Base-by-base conservation (phyloP, 2,113 vertebrate genomes). In the Scalopus aquaticus region DNA sequence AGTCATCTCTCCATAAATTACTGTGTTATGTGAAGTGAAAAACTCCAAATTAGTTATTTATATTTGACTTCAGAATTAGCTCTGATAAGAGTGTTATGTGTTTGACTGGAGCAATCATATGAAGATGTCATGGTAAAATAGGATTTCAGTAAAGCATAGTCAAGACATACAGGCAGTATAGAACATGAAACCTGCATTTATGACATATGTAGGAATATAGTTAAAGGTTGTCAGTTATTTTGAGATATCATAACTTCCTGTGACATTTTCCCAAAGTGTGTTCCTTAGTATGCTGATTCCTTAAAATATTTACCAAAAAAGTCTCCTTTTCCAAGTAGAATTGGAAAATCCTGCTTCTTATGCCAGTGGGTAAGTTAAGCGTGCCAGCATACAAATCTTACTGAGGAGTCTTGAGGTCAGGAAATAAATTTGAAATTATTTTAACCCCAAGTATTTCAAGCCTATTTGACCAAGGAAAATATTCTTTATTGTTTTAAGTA, bases 221-320 rank as follows among this genome's bases (percentile, higher is more conserved):
- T 85, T 64, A 28, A 82, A 82, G 24, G 11, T 91, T 72, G 56
- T 65, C 24, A 83, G 49, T 79, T 87, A 56, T 72, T 81, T 86
- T 65, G 69, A 72, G 60, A 72, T 51, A 78, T 20, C 44, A 15
- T 83, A 8, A 56, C 89, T 81, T 69, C 51, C 0, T 1, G 26
- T 46, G 60, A 39, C 72, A 49, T 35, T 76, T 89, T 76, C 44
- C 35, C 5, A 30, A 93, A 88, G 28, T 32, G 5, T 91, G 42
- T 83, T 91, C 24, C 42, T 76, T n/a, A 46, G 20, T 80, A 56
- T 62, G 62, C 17, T 69, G 11, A 20, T 62, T 84, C 58, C 74
- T 88, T 24, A 69, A 94, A 78, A 54, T 88, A 70, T 79, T 94
- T 88, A 74, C 37, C 22, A 28, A 49, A 73, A 90, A 69, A 17